A percentile compares a stretch with the other conserved stretches of the same genome.
Evolutionary conservation across 2,113 vertebrate species (phyloP).

Genomic region (Trogon melanurus): DNA sequence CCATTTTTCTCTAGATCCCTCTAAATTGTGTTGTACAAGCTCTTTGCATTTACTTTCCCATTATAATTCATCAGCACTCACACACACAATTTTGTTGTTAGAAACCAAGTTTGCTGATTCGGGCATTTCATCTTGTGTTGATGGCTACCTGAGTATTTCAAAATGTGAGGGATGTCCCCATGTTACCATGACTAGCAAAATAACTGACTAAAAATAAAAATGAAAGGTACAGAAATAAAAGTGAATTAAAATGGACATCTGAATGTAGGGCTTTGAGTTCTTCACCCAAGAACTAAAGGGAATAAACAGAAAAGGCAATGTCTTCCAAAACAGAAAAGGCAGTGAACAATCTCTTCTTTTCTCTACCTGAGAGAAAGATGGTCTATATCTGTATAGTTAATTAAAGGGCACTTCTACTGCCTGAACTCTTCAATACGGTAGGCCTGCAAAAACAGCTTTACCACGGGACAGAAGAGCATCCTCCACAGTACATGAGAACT

Average conservation of each 20-base stretch:
- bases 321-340: neutral
- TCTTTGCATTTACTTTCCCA: neutral
- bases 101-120: neutral
- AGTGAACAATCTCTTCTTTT: neutral
- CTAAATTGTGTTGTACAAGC: neutral
- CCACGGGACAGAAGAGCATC: neutral
- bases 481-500: neutral
- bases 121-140: neutral
- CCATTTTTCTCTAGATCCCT: neutral
- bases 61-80: neutral
- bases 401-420: neutral
- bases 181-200: neutral
- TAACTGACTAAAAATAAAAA: neutral
- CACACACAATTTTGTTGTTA: neutral
- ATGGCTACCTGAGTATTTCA: neutral
- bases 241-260: neutral
- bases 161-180: neutral
- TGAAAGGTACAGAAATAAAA: neutral
- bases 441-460: neutral
- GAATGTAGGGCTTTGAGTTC: neutral
- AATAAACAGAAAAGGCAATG: neutral
- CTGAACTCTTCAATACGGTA: neutral
- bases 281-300: neutral
- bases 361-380: neutral
- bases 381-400: neutral